These are phyloP conservation scores for Phyllotreta striolata DNA, from an alignment of 2,888 invertebrate genomes.

Conservation along the genomic window DNA sequence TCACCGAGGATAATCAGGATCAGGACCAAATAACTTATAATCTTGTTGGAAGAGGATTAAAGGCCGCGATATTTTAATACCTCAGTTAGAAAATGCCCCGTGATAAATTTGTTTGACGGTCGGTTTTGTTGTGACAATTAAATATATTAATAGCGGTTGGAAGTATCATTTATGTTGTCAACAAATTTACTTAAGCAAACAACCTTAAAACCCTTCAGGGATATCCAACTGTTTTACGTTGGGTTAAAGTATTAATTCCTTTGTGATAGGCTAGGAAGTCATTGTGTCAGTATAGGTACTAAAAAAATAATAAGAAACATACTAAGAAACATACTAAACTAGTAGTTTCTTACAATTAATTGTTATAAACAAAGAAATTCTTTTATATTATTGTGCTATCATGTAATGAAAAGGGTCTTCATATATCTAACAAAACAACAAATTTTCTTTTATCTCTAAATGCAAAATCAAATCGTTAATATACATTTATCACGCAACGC, in stretches of 20 bases:
- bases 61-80: constrained; percentile 26
- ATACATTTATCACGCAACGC: constrained; percentile 3
- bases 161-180: not conserved
- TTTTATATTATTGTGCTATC: not conserved
- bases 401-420: not conserved
- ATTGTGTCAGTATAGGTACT: too few relatives aligned
- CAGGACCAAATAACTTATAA: constrained; percentile 32
- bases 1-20: constrained; percentile 35
- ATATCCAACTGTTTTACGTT: too few relatives aligned
- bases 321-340: too few relatives aligned
- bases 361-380: not conserved
- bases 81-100: constrained; percentile 1
- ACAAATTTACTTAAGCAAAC: too few relatives aligned
- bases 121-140: not conserved
- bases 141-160: not conserved
- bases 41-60: constrained; percentile 30
- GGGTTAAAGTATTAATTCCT: too few relatives aligned
- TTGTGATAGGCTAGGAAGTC: too few relatives aligned
- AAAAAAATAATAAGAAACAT: too few relatives aligned
- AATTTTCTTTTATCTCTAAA: constrained; percentile 2
- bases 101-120: constrained; percentile 10
- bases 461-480: constrained; percentile 4
- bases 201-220: too few relatives aligned
- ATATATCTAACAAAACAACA: not conserved
- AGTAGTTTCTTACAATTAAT: too few relatives aligned